phyloP scores from a whole-genome alignment of 2,797 vertebrate genomes.

The Crenuchus spilurus region DNA sequence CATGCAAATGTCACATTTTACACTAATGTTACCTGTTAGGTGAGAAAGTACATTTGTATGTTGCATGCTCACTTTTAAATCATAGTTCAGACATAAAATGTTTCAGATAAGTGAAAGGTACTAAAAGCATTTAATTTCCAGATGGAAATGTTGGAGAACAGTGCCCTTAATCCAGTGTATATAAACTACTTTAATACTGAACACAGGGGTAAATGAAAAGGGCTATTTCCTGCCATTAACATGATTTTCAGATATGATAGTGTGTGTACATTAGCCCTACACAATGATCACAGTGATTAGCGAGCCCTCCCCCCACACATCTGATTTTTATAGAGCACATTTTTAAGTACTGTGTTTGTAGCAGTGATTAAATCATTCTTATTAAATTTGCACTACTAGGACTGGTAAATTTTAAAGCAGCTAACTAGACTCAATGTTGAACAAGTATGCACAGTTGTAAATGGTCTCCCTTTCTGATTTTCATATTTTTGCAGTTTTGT shows the following conservation, averaged over 20 bases:
- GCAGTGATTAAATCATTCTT: slow-evolving; percentile 31
- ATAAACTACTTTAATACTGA: background rate
- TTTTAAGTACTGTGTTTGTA: slow-evolving; percentile 31
- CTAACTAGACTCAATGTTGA: slow-evolving; percentile 64
- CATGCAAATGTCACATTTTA: slow-evolving; percentile 21
- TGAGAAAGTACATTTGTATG: background rate
- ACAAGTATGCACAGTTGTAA: slow-evolving; percentile 72
- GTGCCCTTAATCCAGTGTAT: background rate
- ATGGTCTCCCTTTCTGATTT: slow-evolving; percentile 7
- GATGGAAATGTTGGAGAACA: background rate
- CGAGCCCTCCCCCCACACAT: background rate
- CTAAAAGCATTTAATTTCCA: background rate
- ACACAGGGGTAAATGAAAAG: background rate
- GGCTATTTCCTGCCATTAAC: background rate
- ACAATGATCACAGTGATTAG: background rate
- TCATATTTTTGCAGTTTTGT: slow-evolving; percentile 66
- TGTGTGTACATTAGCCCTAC: background rate
- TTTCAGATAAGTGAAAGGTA: slow-evolving; percentile 20
- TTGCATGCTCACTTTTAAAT: slow-evolving; percentile 16
- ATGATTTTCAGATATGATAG: background rate
- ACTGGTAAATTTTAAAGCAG: slow-evolving; percentile 56
- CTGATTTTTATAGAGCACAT: background rate
- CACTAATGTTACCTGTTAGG: slow-evolving; percentile 11
- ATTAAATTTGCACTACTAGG: slow-evolving; percentile 73
- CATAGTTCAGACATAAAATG: slow-evolving; percentile 12